These are phyloP conservation scores for Drosophila colorata DNA, from an alignment of 2,888 invertebrate species.

Conservation along the genomic window DNA sequence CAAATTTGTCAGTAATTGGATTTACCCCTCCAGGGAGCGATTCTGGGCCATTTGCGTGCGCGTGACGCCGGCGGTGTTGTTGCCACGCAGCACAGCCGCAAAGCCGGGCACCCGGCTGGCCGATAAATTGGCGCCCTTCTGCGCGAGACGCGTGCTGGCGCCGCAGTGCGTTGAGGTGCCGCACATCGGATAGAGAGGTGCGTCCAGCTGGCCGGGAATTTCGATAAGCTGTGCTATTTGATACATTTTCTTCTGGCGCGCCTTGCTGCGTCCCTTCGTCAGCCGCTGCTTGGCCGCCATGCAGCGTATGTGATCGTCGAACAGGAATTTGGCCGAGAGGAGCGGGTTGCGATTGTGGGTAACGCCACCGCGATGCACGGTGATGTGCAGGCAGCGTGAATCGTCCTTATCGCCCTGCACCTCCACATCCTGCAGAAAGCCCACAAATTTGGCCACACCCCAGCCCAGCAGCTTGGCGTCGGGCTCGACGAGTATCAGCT, in stretches of 20 bases:
- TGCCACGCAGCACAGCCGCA: constrained; percentile 87
- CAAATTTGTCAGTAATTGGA: not conserved
- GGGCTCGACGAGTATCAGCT: constrained; percentile 98
- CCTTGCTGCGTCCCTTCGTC: constrained; percentile 95
- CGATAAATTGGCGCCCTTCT: constrained; percentile 87
- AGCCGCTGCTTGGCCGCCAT: constrained; percentile 98
- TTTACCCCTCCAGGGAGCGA: constrained; percentile 83
- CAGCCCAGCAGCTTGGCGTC: constrained; percentile 97
- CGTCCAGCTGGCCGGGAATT: constrained; percentile 87
- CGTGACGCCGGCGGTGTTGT: constrained; percentile 83
- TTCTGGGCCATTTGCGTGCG: constrained; percentile 84
- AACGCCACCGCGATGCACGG: constrained; percentile 92
- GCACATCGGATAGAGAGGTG: constrained; percentile 82
- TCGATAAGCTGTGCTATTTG: constrained; percentile 97
- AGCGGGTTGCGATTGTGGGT: constrained; percentile 91
- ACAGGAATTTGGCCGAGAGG: constrained; percentile 96
- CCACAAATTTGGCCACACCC: constrained; percentile 98
- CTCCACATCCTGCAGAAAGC: constrained; percentile 97
- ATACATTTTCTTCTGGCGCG: constrained; percentile 98
- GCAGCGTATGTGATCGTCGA: constrained; percentile 99
- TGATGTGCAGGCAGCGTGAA: constrained; percentile 96
- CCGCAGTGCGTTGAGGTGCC: constrained; percentile 76
- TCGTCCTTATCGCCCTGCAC: constrained; percentile 98
- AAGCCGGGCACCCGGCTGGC: constrained; percentile 87
- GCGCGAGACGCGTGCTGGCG: constrained; percentile 71